Base-by-base conservation (phyloP, 1,140 invertebrate genomes). In the Whitmania pigra region DNA sequence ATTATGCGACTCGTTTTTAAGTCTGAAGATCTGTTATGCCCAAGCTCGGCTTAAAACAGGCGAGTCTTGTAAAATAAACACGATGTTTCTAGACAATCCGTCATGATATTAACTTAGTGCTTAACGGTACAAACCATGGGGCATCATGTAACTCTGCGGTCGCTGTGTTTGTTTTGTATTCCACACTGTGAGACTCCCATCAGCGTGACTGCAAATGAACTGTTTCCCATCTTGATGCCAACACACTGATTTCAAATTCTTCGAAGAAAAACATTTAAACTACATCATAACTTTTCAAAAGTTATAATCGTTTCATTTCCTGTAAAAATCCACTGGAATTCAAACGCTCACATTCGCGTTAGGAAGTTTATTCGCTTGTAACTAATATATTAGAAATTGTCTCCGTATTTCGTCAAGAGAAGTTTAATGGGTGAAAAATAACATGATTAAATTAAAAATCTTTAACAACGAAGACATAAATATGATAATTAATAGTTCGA, bases 221-320 rank as follows among this genome's bases (percentile, higher is more conserved):
- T 94, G 92, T 85, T 96, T 94, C 72, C 95, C 96, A 82, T 99
- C 95, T 82, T 93, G 88, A 82, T 97, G 93, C 96, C 96, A 99
- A 71, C 89, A 87, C 78, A 94, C 88, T 72, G 91, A 93, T 78
- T 88, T 87, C 69, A 97, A 85, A 27, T 88, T 87, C 79, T 94
- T 74, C 53, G 77, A 77, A 71, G 22, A 69, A 57, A 71, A 36
- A 36, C 7, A 67, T 5, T 36, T 25, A 74, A 49, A 49, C 43
- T 49, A n/a, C 57, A 31, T 27, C 2, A 3, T 63, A 25, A 63
- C 57, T 31, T 63, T 63, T 7, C 20, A 9, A 25, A 31, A 63
- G 11, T 63, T 27, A 25, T 7, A 63, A 57, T 20, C 9, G 55
- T 25, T 57, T 57, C 57, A 63, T 63, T 31, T 27, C 25, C 22